A percentile compares a stretch with the other conserved stretches of the same genome.
Conservation (phyloP, 2,797 vertebrate genomes). For the Acipenser ruthenus region DNA sequence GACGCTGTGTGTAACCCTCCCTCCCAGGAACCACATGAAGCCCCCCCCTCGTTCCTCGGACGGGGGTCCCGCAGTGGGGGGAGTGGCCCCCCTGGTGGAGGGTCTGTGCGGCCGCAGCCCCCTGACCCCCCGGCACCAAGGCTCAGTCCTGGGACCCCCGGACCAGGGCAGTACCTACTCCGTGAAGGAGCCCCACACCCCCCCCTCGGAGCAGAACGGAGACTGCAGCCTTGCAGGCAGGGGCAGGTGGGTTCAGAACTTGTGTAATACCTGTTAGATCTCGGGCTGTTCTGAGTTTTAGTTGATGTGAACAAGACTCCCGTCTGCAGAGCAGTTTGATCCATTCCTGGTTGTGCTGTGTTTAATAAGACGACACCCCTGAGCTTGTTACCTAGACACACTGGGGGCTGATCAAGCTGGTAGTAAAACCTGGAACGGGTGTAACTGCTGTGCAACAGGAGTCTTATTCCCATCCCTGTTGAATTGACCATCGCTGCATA, state of each 20-base stretch:
- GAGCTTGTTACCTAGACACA: no score
- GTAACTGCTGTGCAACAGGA: no score
- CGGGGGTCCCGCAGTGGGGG: slow-evolving; percentile 41
- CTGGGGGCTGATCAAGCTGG: no score
- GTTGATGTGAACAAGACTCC: no score
- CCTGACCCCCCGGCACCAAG: slow-evolving; percentile 51
- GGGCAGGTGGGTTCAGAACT: slow-evolving; percentile 65
- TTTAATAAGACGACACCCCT: no score
- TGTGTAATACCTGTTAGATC: neutral
- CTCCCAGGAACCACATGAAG: slow-evolving; percentile 72
- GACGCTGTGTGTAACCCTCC: no score
- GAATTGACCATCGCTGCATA: no score
- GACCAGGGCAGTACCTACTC: slow-evolving; percentile 57
- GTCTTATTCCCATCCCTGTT: no score
- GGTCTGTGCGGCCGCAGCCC: slow-evolving; percentile 71
- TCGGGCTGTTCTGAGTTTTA: neutral
- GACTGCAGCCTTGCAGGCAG: slow-evolving; percentile 61
- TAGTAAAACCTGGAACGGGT: no score
- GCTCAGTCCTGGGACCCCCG: slow-evolving; percentile 46
- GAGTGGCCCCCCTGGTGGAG: slow-evolving; percentile 64
- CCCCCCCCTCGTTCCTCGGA: slow-evolving; percentile 74
- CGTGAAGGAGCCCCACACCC: slow-evolving; percentile 51
- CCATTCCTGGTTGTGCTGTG: no score
- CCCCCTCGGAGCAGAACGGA: slow-evolving; percentile 68
- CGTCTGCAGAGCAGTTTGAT: no score